Evolutionary conservation across 2,113 vertebrate species (phyloP), one percentile per base, ranked within the genome.

Genomic region (Bubo bubo): DNA sequence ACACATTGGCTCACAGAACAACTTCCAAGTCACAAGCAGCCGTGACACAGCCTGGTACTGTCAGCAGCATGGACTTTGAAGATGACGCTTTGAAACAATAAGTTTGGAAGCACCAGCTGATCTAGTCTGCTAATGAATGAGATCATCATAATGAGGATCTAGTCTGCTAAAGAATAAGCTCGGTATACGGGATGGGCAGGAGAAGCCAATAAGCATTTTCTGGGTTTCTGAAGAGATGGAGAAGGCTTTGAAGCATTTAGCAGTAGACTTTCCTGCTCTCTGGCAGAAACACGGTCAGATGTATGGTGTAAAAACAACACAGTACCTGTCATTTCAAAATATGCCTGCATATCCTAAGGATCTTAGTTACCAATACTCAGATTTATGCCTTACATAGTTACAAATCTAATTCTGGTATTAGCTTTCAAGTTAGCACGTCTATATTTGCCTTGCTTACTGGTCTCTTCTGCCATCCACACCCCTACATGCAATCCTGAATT

Each of bases 51-150:
- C 71, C 77, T 10, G 47, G 30, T 47, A 30, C 72, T 28, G 71
- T 52, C 94, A 27, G 70, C 68, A 41, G 86, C 2, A 0, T 4
- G 45, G 50, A 66, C 84, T 95, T 89, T 93, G 81, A 96, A 93
- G 56, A 16, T 3, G 1, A 64, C 0, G 1, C 72, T 77, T 95
- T 90, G 76, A 92, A 92, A 90, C 23, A 34, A 66, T 72, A 81
- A 76, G 77, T 91, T 77, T 90, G 81, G 93, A 90, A 93, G 74
- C 62, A 91, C 62, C 84, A 85, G 85, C 87, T 90, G 93, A 96
- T 93, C 94, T 74, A 67, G 37, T 68, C 87, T 92, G 77, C 91
- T 94, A 91, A 95, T 79, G 64, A 95, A 91, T 85, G 81, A 93
- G 86, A 95, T 86, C 86, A 83, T 83, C 93, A 16, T 90, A 95